These are phyloP conservation scores for Ceratina australensis DNA, from an alignment of 1,140 invertebrate genomes.

Conservation along the genomic window DNA sequence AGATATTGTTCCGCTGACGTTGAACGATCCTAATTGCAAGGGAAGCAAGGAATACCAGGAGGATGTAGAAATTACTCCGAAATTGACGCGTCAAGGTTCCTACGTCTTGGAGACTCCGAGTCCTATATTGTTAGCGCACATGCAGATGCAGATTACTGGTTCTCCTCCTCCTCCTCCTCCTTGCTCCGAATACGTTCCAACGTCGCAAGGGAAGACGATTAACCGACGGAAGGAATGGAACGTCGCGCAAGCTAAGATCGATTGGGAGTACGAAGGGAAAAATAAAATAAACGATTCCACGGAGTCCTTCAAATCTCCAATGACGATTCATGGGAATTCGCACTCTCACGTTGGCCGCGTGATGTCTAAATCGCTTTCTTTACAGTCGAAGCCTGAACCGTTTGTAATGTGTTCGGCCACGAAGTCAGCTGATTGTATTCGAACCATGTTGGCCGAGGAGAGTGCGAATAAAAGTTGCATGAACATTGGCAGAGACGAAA, in stretches of 20 bases:
- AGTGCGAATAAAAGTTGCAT: constrained; percentile 22
- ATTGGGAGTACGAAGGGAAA: constrained; percentile 65
- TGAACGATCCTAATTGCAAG: constrained; percentile 50
- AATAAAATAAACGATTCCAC: constrained; percentile 31
- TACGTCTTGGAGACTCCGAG: constrained; percentile 83
- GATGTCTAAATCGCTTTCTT: constrained; percentile 51
- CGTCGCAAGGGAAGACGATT: constrained; percentile 74
- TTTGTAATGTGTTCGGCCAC: constrained; percentile 47
- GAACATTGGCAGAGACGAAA: constrained; percentile 43
- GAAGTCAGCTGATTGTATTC: constrained; percentile 71
- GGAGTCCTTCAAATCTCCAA: constrained; percentile 18
- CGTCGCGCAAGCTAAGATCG: constrained; percentile 67
- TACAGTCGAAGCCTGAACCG: constrained; percentile 35
- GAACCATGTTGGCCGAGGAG: constrained; percentile 64
- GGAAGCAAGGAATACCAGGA: constrained; percentile 35
- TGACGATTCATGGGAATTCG: constrained; percentile 55
- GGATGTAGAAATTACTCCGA: constrained; percentile 67
- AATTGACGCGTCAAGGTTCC: constrained; percentile 82
- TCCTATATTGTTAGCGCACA: constrained; percentile 82
- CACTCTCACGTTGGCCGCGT: constrained; percentile 42
- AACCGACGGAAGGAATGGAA: constrained; percentile 80
- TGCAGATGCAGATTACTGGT: constrained; percentile 77
- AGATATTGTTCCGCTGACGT: constrained; percentile 73
- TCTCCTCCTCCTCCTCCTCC: constrained; percentile 36
- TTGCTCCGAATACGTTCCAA: constrained; percentile 77